Percentiles rank a stretch among this genome's conserved stretches.
These are phyloP conservation scores for Sebastes elongatus DNA, from an alignment of 2,797 vertebrate species.

Conservation along the genomic window DNA sequence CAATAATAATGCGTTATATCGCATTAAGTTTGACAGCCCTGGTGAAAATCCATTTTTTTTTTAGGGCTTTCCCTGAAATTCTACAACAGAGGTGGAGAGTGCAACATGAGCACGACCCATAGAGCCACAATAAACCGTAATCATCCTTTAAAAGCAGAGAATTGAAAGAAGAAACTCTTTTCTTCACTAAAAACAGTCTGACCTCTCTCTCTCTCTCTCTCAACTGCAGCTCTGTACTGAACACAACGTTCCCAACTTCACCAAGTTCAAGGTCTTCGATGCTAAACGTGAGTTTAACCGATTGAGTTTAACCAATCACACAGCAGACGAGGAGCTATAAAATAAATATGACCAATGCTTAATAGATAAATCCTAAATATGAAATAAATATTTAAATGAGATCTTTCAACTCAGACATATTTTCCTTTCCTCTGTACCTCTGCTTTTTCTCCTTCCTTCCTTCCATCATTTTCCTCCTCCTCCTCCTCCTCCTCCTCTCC, in stretches of 20 bases:
- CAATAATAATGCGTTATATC: no score
- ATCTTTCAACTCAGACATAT: neutral
- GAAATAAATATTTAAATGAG: neutral
- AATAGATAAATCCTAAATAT: neutral
- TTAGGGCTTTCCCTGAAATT: neutral
- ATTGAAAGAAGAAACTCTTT: no score
- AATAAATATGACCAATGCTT: neutral
- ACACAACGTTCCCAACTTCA: conserved; percentile 90
- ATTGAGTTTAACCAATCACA: conserved; percentile 78
- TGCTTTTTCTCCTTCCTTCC: neutral
- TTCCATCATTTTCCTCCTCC: no score
- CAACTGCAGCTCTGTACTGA: conserved; percentile 89
- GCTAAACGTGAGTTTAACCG: conserved; percentile 90
- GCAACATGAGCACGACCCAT: neutral
- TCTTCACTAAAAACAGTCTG: neutral
- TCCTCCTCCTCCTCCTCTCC: neutral
- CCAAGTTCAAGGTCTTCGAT: conserved; percentile 94
- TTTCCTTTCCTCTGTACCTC: neutral
- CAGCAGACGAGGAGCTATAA: neutral
- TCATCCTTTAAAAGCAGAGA: neutral
- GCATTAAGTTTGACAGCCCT: no score
- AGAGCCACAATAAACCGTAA: neutral
- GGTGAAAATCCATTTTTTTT: no score
- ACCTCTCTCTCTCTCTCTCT: neutral
- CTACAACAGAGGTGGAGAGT: neutral